Percentiles rank a stretch among this genome's conserved stretches.
These are phyloP conservation scores for Penaeus monodon DNA, from an alignment of 2,888 invertebrate genomes.

Conservation along the genomic window DNA sequence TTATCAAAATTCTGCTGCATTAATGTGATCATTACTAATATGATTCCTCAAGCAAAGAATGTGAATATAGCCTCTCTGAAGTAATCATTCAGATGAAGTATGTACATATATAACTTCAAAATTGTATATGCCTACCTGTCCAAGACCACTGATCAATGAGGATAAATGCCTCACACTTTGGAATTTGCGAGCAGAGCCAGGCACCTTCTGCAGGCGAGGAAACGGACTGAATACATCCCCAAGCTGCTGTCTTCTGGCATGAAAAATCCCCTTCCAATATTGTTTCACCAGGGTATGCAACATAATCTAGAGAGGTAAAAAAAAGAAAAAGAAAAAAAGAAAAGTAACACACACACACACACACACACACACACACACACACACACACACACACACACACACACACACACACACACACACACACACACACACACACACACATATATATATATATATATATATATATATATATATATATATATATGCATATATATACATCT, in stretches of 20 bases:
- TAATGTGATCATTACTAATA: neutral
- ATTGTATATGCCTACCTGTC: slow-evolving; percentile 39
- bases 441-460: neutral
- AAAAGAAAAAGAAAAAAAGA: too few species aligned
- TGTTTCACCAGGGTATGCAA: slow-evolving; percentile 28
- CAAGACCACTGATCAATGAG: slow-evolving; percentile 38
- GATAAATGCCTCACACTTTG: slow-evolving; percentile 41
- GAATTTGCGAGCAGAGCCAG: slow-evolving; percentile 40
- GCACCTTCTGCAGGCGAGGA: slow-evolving; percentile 48
- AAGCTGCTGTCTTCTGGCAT: slow-evolving; percentile 21
- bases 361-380: neutral
- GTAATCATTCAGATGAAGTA: neutral
- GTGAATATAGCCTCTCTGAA: neutral
- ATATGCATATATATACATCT: too few species aligned
- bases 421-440: too few species aligned
- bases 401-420: too few species aligned
- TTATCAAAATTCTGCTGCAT: neutral
- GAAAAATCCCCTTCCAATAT: slow-evolving; percentile 40
- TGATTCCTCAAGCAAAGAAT: neutral
- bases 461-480: slow-evolving; percentile 12
- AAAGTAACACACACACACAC: neutral
- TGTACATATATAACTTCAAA: neutral
- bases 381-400: too few species aligned
- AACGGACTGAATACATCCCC: slow-evolving; percentile 40
- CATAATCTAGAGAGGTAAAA: slow-evolving; percentile 14